Conservation (phyloP, 2,797 vertebrate genomes). For the Sebastes diaconus region DNA sequence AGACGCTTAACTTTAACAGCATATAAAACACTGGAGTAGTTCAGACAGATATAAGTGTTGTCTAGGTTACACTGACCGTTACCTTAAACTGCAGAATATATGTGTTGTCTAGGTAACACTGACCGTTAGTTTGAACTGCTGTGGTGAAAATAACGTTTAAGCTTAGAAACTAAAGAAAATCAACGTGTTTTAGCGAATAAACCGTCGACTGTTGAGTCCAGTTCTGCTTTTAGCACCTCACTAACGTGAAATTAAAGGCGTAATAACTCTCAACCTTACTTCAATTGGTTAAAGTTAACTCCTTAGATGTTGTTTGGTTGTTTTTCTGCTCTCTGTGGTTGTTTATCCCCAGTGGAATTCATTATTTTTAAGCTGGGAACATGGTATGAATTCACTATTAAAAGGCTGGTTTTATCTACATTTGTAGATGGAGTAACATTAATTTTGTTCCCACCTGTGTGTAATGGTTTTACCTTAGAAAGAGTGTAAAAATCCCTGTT, state of each 20-base stretch:
- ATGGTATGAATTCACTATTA: background rate
- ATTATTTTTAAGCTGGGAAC: conserved; percentile 18
- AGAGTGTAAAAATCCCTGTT: too few relatives aligned
- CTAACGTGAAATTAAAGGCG: background rate
- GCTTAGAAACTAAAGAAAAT: background rate
- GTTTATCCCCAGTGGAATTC: conserved; percentile 63
- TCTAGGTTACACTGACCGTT: conserved; percentile 12
- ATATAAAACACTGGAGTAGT: background rate
- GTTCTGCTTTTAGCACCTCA: conserved; percentile 16
- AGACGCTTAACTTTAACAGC: background rate
- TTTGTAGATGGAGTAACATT: background rate
- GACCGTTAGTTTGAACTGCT: background rate
- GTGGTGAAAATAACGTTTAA: background rate
- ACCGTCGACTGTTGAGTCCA: background rate
- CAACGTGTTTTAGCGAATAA: rapidly evolving
- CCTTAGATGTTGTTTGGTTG: background rate
- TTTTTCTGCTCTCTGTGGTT: background rate
- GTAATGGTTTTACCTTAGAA: too few relatives aligned
- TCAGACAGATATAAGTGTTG: background rate
- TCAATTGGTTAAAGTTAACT: background rate
- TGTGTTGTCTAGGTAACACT: conserved; percentile 2
- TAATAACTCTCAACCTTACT: background rate
- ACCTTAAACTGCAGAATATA: background rate
- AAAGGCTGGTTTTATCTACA: background rate
- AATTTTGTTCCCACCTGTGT: too few relatives aligned